Percentiles rank a stretch among this genome's conserved stretches.
phyloP scores from a whole-genome alignment of 2,797 vertebrate species.

The Clarias fuscus region DNA sequence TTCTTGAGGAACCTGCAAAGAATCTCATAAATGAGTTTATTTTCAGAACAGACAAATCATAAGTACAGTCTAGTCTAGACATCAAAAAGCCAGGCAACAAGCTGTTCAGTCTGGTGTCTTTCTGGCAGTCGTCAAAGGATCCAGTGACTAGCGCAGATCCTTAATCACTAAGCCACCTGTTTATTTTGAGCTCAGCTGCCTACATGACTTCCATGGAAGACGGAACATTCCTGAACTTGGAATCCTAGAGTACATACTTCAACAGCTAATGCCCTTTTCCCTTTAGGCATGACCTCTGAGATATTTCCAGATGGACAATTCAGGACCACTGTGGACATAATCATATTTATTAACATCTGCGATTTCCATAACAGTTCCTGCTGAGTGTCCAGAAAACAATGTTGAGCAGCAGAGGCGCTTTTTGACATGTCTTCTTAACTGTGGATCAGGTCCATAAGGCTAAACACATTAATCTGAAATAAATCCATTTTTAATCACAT shows the following conservation, averaged over 20 bases:
- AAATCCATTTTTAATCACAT: background rate
- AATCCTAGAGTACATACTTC: background rate
- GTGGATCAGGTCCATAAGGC: background rate
- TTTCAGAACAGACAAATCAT: background rate
- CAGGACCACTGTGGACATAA: background rate
- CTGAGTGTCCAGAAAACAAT: background rate
- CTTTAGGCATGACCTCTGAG: background rate
- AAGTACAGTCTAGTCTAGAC: background rate
- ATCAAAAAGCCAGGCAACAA: background rate
- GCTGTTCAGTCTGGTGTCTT: background rate
- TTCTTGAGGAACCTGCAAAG: background rate
- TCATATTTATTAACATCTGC: conserved; percentile 6
- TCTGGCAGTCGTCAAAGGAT: background rate
- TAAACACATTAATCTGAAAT: background rate
- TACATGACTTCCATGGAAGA: conserved; percentile 11
- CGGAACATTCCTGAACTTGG: conserved; percentile 13
- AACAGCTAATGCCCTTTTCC: background rate
- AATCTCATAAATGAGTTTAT: background rate
- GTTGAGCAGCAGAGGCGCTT: background rate
- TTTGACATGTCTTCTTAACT: background rate
- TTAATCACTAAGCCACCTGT: conserved; percentile 27
- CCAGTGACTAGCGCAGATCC: background rate
- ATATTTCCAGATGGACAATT: conserved; percentile 4
- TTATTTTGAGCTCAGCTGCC: conserved; percentile 8
- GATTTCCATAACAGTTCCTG: background rate